These are phyloP conservation scores for Colostygia pectinataria DNA, from an alignment of 2,888 invertebrate genomes.

Conservation along the genomic window DNA sequence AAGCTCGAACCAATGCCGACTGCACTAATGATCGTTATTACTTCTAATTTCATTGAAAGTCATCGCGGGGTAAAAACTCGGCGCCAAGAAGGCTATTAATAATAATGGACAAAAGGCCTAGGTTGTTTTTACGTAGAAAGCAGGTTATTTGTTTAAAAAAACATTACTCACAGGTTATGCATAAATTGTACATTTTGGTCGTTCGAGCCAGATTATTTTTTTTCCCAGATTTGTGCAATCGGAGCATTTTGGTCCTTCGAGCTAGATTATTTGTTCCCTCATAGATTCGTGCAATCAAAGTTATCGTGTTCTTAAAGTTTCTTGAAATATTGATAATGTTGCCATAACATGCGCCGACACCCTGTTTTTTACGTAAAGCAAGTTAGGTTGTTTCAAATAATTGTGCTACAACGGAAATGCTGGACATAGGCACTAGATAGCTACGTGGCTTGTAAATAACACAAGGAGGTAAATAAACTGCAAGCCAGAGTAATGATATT, in stretches of 20 bases:
- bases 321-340: too few species aligned
- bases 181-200: too few species aligned
- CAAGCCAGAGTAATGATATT: conserved; percentile 7
- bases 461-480: conserved; percentile 14
- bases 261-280: too few species aligned
- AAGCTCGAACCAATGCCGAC: conserved; percentile 21
- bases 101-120: conserved; percentile 15
- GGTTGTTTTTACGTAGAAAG: background rate
- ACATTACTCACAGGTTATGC: too few species aligned
- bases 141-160: too few species aligned
- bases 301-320: too few species aligned
- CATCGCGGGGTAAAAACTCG: conserved; percentile 44
- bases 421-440: conserved; percentile 27
- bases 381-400: conserved; percentile 27
- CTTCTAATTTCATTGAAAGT: conserved; percentile 48
- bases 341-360: background rate
- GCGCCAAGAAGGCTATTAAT: conserved; percentile 38
- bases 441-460: conserved; percentile 11
- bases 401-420: conserved; percentile 31
- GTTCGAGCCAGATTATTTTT: too few species aligned
- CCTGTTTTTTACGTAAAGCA: conserved; percentile 11
- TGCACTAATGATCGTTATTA: conserved; percentile 47
- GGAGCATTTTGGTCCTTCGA: too few species aligned
- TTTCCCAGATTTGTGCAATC: too few species aligned
- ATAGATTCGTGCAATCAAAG: too few species aligned